These are phyloP conservation scores for Parapristionchus giblindavisi DNA, from an alignment of 2,888 invertebrate species.

Conservation along the genomic window DNA sequence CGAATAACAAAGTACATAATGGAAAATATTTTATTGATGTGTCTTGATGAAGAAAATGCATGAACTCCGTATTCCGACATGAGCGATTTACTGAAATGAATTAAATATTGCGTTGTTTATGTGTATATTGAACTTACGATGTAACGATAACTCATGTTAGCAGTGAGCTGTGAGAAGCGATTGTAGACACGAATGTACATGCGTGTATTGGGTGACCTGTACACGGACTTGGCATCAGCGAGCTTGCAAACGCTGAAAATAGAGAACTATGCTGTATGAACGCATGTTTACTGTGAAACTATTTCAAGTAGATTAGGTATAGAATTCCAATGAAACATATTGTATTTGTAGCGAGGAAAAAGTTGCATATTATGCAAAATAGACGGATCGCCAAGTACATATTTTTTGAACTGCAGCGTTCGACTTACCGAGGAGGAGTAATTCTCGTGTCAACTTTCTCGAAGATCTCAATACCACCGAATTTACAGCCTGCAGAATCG, in stretches of 20 bases:
- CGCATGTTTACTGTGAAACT: too few relatives aligned
- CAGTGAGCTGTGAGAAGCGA: constrained; percentile 35
- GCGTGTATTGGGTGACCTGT: constrained; percentile 8
- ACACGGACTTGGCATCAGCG: constrained; percentile 26
- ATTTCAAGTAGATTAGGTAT: not conserved
- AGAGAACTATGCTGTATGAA: too few relatives aligned
- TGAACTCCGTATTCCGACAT: too few relatives aligned
- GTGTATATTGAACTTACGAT: not conserved
- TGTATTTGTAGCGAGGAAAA: not conserved
- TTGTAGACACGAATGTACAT: constrained; percentile 34
- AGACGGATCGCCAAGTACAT: not conserved
- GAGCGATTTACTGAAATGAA: too few relatives aligned
- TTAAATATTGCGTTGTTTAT: too few relatives aligned
- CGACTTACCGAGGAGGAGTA: constrained; percentile 21
- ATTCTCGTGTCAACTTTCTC: constrained; percentile 34
- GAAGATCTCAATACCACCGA: constrained; percentile 35
- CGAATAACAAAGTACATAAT: too few relatives aligned
- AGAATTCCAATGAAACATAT: not conserved
- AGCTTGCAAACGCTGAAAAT: constrained; percentile 27
- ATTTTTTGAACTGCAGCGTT: not conserved
- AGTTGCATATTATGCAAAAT: not conserved
- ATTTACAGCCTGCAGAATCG: constrained; percentile 30
- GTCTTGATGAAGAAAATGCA: too few relatives aligned
- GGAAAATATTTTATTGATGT: too few relatives aligned
- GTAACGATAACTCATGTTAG: constrained; percentile 26